Evolutionary conservation across 2,113 vertebrate genomes (phyloP).

Genomic region (Polyodon spathula): DNA sequence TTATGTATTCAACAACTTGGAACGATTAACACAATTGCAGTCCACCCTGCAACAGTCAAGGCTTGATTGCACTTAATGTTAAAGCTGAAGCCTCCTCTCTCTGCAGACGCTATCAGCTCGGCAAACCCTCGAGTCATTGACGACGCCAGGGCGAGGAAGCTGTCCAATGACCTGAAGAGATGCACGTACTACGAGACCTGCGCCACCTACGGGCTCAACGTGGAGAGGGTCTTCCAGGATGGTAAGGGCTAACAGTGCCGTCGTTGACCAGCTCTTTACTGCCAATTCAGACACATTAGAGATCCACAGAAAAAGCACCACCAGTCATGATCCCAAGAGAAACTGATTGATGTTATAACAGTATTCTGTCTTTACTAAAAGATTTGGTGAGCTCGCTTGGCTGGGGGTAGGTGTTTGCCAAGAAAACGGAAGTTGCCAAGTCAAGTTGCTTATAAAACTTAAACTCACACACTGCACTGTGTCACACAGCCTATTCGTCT

Average conservation of each 20-base stretch:
- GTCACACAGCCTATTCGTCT: too few species aligned
- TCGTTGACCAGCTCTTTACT: neutral
- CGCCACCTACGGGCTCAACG: slow-evolving; percentile 91
- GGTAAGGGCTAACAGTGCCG: slow-evolving; percentile 47
- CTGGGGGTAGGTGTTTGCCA: too few species aligned
- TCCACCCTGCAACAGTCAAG: neutral
- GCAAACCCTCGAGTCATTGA: slow-evolving; percentile 88
- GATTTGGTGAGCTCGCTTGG: too few species aligned
- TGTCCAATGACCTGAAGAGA: slow-evolving; percentile 89
- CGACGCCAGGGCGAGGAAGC: slow-evolving; percentile 74
- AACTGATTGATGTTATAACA: too few species aligned
- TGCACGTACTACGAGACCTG: slow-evolving; percentile 98
- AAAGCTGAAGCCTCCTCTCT: accelerated
- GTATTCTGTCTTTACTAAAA: too few species aligned
- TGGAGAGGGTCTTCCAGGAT: slow-evolving; percentile 95
- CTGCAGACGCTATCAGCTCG: slow-evolving; percentile 85
- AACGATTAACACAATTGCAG: too few species aligned
- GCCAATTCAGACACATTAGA: neutral
- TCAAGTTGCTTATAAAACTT: too few species aligned
- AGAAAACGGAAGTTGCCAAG: too few species aligned
- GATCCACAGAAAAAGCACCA: too few species aligned
- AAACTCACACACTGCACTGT: too few species aligned
- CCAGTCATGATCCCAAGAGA: too few species aligned
- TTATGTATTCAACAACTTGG: too few species aligned
- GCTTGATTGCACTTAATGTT: neutral